Conservation (phyloP, 2,888 invertebrate genomes). For the Limenitis camilla region DNA sequence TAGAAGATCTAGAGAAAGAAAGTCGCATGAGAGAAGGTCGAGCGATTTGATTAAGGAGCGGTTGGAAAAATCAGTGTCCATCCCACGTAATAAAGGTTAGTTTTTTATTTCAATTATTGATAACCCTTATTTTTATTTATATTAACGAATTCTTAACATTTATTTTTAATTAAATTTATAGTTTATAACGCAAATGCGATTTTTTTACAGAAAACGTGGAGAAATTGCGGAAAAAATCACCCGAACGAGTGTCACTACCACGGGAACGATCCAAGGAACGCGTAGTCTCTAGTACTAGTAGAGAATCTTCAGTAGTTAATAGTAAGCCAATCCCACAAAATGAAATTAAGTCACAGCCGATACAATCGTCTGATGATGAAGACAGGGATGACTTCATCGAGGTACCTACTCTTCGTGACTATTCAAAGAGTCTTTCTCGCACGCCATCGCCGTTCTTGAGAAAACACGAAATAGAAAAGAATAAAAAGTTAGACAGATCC, state of each 20-base stretch:
- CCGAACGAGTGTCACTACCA: conserved; percentile 51
- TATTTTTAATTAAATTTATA: not conserved
- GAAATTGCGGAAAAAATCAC: conserved; percentile 50
- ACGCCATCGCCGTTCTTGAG: conserved; percentile 90
- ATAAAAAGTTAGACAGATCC: conserved; percentile 62
- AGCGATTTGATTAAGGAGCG: conserved; percentile 66
- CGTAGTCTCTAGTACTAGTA: conserved; percentile 62
- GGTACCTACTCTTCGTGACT: conserved; percentile 65
- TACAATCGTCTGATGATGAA: conserved; percentile 59
- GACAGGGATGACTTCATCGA: conserved; percentile 58
- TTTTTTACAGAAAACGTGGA: conserved; percentile 51
- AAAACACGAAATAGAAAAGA: conserved; percentile 73
- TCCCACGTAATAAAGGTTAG: conserved; percentile 64
- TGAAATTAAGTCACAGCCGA: conserved; percentile 44
- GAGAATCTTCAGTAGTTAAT: conserved; percentile 61
- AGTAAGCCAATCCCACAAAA: conserved; percentile 50
- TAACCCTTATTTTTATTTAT: not conserved
- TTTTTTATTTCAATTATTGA: not conserved
- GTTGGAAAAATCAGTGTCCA: conserved; percentile 65
- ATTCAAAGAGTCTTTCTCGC: conserved; percentile 85
- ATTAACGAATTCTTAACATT: too few species aligned
- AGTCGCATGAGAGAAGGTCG: conserved; percentile 65
- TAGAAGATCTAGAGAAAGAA: conserved; percentile 60
- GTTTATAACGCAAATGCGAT: not conserved
- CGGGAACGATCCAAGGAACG: conserved; percentile 45